Conservation (phyloP, 2,888 invertebrate genomes). For the Ectemnius lituratus region DNA sequence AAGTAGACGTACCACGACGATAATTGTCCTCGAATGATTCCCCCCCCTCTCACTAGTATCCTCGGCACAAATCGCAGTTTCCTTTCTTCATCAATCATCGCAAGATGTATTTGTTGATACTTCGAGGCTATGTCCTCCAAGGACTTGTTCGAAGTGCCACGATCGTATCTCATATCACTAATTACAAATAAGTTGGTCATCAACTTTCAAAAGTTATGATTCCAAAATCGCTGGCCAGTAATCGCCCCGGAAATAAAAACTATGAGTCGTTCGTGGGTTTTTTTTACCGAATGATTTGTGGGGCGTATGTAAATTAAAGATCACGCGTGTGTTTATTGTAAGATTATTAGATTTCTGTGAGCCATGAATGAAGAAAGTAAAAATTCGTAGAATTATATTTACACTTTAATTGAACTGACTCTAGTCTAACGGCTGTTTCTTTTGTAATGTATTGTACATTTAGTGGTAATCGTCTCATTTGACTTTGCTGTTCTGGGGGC, state of each 20-base stretch:
- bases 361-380: slow-evolving; percentile 15
- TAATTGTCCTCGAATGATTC: too few species aligned
- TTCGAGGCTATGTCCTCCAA: slow-evolving; percentile 1
- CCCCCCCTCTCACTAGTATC: not conserved
- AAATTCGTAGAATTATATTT: slow-evolving; percentile 18
- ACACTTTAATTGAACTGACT: slow-evolving; percentile 42
- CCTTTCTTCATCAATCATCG: slow-evolving; percentile 7
- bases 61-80: not conserved
- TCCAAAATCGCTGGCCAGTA: too few species aligned
- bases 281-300: too few species aligned
- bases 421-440: slow-evolving; percentile 58
- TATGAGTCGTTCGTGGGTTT: too few species aligned
- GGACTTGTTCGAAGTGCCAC: not conserved
- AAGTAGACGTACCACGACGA: slow-evolving; percentile 62
- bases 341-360: not conserved
- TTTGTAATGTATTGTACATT: slow-evolving; percentile 26
- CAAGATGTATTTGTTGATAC: slow-evolving; percentile 7
- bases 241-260: too few species aligned
- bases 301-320: too few species aligned
- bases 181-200: not conserved
- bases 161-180: not conserved
- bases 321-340: not conserved
- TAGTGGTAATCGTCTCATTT: not conserved
- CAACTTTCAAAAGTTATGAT: too few species aligned
- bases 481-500: slow-evolving; percentile 7